Conservation (phyloP, 2,888 invertebrate genomes). For the Cryptus viduatorius region DNA sequence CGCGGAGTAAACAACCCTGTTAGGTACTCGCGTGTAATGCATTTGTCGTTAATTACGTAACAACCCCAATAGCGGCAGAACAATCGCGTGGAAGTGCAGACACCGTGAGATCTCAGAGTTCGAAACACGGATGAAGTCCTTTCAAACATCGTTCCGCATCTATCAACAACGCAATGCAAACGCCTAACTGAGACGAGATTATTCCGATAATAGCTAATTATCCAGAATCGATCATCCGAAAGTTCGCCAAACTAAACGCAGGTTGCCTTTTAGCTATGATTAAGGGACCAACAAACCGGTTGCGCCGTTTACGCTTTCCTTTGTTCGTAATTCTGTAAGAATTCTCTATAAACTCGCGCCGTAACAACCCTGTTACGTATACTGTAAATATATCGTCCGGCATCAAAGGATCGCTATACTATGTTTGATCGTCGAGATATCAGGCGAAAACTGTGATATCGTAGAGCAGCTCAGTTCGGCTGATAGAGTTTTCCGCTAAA, state of each 20-base stretch:
- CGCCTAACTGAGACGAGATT: not conserved
- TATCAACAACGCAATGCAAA: not conserved
- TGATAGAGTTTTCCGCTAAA: constrained; percentile 14
- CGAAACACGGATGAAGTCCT: not conserved
- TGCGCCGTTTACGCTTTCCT: too few species aligned
- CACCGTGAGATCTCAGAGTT: not conserved
- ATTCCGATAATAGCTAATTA: not conserved
- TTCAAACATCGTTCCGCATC: not conserved
- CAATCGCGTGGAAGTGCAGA: not conserved
- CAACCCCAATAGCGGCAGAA: not conserved
- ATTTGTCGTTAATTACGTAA: constrained; percentile 2
- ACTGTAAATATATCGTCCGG: not conserved
- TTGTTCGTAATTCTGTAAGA: not conserved
- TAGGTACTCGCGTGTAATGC: not conserved
- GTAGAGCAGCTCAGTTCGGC: not conserved
- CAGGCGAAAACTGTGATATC: constrained; percentile 34
- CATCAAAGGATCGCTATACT: constrained; percentile 28
- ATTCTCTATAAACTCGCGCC: not conserved
- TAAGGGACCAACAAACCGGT: too few species aligned
- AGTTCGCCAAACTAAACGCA: not conserved
- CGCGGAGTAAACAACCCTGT: not conserved
- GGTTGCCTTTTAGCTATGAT: not conserved
- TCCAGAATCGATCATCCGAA: not conserved
- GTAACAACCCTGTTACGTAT: not conserved
- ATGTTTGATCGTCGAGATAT: constrained; percentile 34